Evolutionary conservation across 2,888 invertebrate species (phyloP), one percentile per base, ranked within the genome.

Genomic region (Uloborus plumipes): DNA sequence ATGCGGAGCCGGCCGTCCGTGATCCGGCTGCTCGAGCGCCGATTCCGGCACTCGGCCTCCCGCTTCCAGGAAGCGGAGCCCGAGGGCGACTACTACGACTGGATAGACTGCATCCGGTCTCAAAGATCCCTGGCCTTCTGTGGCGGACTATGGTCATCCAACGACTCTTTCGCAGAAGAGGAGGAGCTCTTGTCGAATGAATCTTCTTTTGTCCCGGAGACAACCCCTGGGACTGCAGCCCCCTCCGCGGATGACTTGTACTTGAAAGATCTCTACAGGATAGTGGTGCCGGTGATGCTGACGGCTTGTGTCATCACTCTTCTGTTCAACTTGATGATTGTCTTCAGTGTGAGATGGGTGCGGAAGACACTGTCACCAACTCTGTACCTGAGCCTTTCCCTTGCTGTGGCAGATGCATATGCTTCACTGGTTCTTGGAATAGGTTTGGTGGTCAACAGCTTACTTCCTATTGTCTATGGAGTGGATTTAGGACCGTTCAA

Each of bases 351-450:
- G 1, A 88, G 90, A 65, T 92, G 92, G 92, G 91, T 92, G 53
- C 88, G 91, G 59, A 89, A 91, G 67, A 91, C 91, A 0, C 88
- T 92, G 13, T 83, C 82, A 4, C 84, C 84, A 2, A 84, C 84
- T 6, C 70, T 84, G 0, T 62, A 76, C 47, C 61, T 84, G 53
- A 83, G 78, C 26, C 50, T 84, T 14, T 83, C 83, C 0, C 87
- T 92, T 65, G 92, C 92, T 4, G 91, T 90, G 1, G 92, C 92
- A 0, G 92, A 92, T 87, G 91, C 91, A 0, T 90, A 90, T 85
- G 91, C 92, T 13, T 91, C 92, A 3, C 87, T 90, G 31, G 88
- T 91, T 59, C 88, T 92, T 58, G 92, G 91, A 0, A 85, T 90
- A 1, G 91, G 91, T 7, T 87, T 92, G 15, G 87, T 92, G 69